Percentiles rank a stretch among this genome's conserved stretches.
phyloP scores from a whole-genome alignment of 2,113 vertebrate species.

The Lasiurus borealis region DNA sequence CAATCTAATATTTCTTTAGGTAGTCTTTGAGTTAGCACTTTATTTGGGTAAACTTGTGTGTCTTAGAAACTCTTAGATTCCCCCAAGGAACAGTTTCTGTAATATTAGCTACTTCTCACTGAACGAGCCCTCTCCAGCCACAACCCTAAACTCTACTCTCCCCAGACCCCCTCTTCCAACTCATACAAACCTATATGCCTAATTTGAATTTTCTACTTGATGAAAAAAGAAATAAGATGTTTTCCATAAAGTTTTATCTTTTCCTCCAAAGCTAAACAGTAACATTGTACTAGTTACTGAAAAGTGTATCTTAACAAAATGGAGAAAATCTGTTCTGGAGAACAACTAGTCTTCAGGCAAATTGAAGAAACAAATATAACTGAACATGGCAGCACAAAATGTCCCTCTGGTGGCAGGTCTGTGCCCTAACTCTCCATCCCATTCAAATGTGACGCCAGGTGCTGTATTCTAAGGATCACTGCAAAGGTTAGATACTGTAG shows the following conservation, averaged over 20 bases:
- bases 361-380: neutral
- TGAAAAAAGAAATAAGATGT: neutral
- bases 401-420: neutral
- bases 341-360: neutral
- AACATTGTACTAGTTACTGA: neutral
- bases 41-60: neutral
- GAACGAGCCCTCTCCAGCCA: neutral
- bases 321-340: neutral
- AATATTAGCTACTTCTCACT: neutral
- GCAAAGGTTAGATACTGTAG: neutral
- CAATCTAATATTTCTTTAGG: neutral
- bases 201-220: neutral
- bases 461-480: neutral
- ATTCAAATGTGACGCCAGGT: neutral
- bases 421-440: neutral
- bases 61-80: neutral
- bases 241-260: neutral
- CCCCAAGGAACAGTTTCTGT: neutral
- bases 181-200: neutral
- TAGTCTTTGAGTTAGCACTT: neutral
- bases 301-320: conserved; percentile 2
- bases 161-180: neutral
- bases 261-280: conserved; percentile 12
- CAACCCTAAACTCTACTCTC: neutral
- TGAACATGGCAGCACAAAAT: neutral